Evolutionary conservation across 2,113 vertebrate genomes (phyloP), one percentile per base, ranked within the genome.

Genomic region (Crotalus helleri): DNA sequence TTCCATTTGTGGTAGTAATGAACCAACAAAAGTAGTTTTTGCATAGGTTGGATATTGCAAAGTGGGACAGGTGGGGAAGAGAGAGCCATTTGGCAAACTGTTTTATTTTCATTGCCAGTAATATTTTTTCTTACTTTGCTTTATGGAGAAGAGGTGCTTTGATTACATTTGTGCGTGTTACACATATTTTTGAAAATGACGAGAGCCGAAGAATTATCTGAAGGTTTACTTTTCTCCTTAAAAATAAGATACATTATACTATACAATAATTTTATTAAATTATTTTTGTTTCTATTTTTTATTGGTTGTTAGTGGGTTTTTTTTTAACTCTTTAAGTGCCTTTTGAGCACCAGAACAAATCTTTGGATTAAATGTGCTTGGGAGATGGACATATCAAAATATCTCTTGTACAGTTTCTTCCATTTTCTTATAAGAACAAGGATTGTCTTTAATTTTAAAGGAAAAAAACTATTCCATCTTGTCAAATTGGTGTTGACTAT

Each of bases 271-370:
- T 92, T 97, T 97, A 90, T 97, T 97, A 97, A 97, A 96, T 97
- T 97, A 97, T 97, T 97, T 96, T 96, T 97, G 96, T 97, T 94
- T 97, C 96, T 94, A 49, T 93, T 95, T 92, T 21, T 92, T 94
- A 96, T 96, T 96, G 95, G 88, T 96, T 97, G 96, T 95, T 95
- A 97, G 4, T 69, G 94, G 97, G 97, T 5, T 91, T 46, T 91
- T 91, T 85, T 85, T 85, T 29, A 81, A 96, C 97, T 97, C 97
- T 98, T 95, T 97, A 98, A 98, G 98, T 97, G 98, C 98, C 98
- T 98, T 98, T 97, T 97, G 97, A 98, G 97, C 96, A 98, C 97
- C 92, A 81, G 97, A 98, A 97, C 94, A 94, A 97, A 94, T 21
- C 23, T 53, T 91, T 94, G 95, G 97, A 95, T 92, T 96, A 94